Conservation (phyloP, 23 tunicate species). For the Trididemnum clinides region DNA sequence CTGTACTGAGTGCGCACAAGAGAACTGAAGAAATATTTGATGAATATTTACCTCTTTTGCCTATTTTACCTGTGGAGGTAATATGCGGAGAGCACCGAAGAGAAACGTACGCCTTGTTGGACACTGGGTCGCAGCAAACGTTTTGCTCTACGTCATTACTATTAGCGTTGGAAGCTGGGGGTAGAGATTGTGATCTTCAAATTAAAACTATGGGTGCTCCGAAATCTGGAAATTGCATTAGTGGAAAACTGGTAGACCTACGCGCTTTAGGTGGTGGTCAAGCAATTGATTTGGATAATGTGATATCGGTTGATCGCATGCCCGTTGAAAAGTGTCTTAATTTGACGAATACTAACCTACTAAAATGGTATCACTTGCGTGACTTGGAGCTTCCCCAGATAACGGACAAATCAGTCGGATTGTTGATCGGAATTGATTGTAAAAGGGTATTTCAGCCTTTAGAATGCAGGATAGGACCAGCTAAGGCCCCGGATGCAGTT, state of each 20-base stretch:
- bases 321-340: no score
- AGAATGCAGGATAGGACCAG: neutral
- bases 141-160: neutral
- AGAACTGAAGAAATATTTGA: no score
- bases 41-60: neutral
- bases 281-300: no score
- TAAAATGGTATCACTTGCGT: neutral
- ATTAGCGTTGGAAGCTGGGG: no score
- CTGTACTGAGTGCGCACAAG: no score
- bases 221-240: no score
- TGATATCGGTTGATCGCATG: no score
- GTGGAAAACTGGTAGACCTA: no score
- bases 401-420: neutral
- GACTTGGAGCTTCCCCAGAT: neutral
- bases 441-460: neutral
- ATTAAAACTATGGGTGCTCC: no score
- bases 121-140: constrained; percentile 9
- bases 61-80: neutral
- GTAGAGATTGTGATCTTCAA: no score
- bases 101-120: neutral
- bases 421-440: neutral
- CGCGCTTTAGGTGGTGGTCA: no score
- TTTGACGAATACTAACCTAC: no score
- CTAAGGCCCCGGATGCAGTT: neutral
- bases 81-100: neutral